Evolutionary conservation across 2,888 invertebrate genomes (phyloP), one percentile per base, ranked within the genome.

Genomic region (Lepidocyrtinus sp.): DNA sequence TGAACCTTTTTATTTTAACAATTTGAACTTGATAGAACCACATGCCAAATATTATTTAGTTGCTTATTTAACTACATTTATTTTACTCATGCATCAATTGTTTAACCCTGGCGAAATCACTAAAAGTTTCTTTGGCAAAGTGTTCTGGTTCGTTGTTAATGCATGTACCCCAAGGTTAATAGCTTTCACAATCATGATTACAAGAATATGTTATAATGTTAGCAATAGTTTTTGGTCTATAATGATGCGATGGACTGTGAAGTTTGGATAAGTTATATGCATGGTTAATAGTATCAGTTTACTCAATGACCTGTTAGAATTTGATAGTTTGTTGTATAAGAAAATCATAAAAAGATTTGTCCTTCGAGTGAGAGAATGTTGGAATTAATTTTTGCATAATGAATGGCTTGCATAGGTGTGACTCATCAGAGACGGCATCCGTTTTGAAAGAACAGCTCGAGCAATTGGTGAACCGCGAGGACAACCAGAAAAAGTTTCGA

Each of bases 351-450:
- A n/a, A n/a, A n/a, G n/a, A n/a, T n/a, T n/a, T n/a, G n/a, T n/a
- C n/a, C n/a, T n/a, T n/a, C n/a, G n/a, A n/a, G n/a, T n/a, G n/a
- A n/a, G n/a, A 61, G 61, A 61, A 61, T 61, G 5, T n/a, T 19
- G 61, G 7, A 61, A 9, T 17, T 9, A 21, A 21, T 17, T 61
- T 7, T n/a, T 19, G 5, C 12, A 36, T 36, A 12, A 36, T 12
- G 36, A 36, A 9, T 5, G 12, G 5, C 64, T 69, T 71, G 5
- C 61, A 27, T 68, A 86, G 86, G 80, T 86, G 86, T 74, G 98
- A 98, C 89, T 96, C 96, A 9, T 93, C 96, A 84, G 95, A 96
- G 88, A 98, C 98, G 21, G 98, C 98, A 0, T 92, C 94, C 82
- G 92, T 96, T 88, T 91, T 99, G 78, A 94, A 94, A 88, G 92